A percentile compares a stretch with the other conserved stretches of the same genome.
Evolutionary conservation across 2,888 invertebrate species (phyloP).

Genomic region (Polyploca ridens): DNA sequence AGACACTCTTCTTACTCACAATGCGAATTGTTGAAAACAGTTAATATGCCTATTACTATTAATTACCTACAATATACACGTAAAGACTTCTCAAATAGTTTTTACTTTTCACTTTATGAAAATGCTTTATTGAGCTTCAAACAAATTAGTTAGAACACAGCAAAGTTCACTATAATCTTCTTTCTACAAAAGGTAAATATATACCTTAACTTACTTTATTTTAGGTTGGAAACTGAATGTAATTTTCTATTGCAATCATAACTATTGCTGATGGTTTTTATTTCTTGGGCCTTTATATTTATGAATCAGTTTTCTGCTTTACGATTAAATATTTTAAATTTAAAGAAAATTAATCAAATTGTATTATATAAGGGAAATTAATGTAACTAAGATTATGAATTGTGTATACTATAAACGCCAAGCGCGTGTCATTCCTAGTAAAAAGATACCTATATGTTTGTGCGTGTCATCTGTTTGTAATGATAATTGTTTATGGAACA

Average conservation of each 20-base stretch:
- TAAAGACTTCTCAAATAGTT: conserved; percentile 34
- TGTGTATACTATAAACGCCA: conserved; percentile 21
- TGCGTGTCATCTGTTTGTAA: conserved; percentile 27
- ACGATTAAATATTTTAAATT: neutral
- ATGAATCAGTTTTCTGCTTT: neutral
- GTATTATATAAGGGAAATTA: conserved; percentile 23
- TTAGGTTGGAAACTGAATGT: conserved; percentile 3
- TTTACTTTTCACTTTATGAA: conserved; percentile 20
- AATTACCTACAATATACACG: conserved; percentile 20
- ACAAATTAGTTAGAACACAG: conserved; percentile 21
- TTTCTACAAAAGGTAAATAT: neutral
- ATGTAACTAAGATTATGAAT: conserved; percentile 30
- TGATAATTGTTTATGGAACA: conserved; percentile 44
- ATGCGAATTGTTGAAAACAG: conserved; percentile 25
- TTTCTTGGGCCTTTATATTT: neutral
- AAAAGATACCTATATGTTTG: conserved; percentile 29
- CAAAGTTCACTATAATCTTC: conserved; percentile 18
- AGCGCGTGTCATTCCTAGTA: conserved; percentile 51
- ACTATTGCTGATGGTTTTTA: neutral
- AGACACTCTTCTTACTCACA: conserved; percentile 20
- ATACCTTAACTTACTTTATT: neutral
- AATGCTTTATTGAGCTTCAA: conserved; percentile 50
- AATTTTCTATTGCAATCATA: neutral
- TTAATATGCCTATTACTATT: conserved; percentile 17
- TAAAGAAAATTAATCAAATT: conserved; percentile 34